Conservation (phyloP, 64 coral and sea anemone genomes). For the Stichodactyla mertensii region DNA sequence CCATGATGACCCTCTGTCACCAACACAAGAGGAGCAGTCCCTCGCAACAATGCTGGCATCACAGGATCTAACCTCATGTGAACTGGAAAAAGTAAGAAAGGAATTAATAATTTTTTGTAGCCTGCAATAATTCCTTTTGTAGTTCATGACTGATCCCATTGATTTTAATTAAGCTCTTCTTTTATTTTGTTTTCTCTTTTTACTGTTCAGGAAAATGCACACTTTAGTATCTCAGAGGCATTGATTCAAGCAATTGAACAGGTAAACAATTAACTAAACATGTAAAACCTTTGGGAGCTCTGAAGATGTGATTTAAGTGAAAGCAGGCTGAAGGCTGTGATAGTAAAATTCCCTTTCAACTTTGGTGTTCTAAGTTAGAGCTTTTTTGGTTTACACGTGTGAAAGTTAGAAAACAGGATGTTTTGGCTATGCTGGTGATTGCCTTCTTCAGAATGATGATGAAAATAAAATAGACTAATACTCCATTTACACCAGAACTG, state of each 20-base stretch:
- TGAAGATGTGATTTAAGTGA: too few relatives aligned
- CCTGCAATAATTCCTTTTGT: not conserved
- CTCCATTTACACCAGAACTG: too few relatives aligned
- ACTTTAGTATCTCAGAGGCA: conserved; percentile 99
- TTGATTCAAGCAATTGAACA: conserved; percentile 98
- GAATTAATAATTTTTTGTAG: not conserved
- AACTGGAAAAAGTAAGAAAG: conserved; percentile 70
- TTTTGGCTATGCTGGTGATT: too few relatives aligned
- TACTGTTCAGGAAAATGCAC: conserved; percentile 88
- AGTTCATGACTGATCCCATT: not conserved
- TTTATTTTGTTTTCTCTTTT: not conserved
- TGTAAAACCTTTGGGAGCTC: too few relatives aligned
- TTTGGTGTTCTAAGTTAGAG: too few relatives aligned
- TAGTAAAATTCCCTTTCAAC: too few relatives aligned
- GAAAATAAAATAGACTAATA: too few relatives aligned
- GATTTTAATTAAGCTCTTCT: not conserved
- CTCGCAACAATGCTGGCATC: conserved; percentile 71
- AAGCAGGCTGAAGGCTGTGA: too few relatives aligned
- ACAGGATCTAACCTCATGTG: conserved; percentile 87
- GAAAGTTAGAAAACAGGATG: too few relatives aligned
- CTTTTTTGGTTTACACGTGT: too few relatives aligned
- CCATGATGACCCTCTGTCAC: conserved; percentile 60
- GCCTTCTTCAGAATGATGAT: too few relatives aligned
- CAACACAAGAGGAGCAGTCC: conserved; percentile 56
- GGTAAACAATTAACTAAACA: conserved; percentile 21